Conservation (phyloP, 2,113 vertebrate genomes). For the Amblyopsis rosae region DNA sequence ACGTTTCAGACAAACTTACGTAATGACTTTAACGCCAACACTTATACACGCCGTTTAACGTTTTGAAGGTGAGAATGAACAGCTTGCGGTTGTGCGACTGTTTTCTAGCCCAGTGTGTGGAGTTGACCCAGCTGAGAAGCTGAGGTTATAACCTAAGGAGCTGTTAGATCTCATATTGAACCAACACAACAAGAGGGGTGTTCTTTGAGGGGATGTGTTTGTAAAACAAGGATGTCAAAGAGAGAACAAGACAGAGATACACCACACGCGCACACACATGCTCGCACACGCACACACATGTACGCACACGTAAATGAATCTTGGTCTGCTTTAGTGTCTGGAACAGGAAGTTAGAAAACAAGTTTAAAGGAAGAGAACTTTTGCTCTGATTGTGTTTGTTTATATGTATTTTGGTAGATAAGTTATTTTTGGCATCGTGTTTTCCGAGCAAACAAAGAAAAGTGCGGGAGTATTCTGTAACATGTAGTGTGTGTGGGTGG, state of each 20-base stretch:
- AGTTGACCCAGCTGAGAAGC: background rate
- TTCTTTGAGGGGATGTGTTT: slow-evolving; percentile 3
- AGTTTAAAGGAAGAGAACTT: slow-evolving; percentile 38
- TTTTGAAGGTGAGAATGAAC: background rate
- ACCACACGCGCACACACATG: slow-evolving; percentile 7
- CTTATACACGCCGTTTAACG: background rate
- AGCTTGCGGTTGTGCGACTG: background rate
- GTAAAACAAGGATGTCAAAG: slow-evolving; percentile 2
- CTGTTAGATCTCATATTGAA: background rate
- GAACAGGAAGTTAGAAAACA: slow-evolving; percentile 47
- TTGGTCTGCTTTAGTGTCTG: slow-evolving; percentile 18
- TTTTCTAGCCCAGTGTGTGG: background rate
- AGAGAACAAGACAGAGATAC: background rate
- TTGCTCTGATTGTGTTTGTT: slow-evolving; percentile 28
- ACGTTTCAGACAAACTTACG: slow-evolving; percentile 17
- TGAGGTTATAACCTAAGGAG: background rate
- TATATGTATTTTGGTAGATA: slow-evolving; percentile 45
- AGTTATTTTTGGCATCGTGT: slow-evolving; percentile 30
- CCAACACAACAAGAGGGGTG: background rate
- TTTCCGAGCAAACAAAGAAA: slow-evolving; percentile 58
- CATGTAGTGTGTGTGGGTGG: slow-evolving; percentile 16
- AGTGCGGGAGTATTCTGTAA: slow-evolving; percentile 38
- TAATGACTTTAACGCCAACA: background rate
- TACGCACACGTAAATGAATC: slow-evolving; percentile 36
- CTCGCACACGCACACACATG: slow-evolving; percentile 11